These are phyloP conservation scores for Lasioglossum albipes DNA, from an alignment of 1,140 invertebrate genomes.

Conservation along the genomic window DNA sequence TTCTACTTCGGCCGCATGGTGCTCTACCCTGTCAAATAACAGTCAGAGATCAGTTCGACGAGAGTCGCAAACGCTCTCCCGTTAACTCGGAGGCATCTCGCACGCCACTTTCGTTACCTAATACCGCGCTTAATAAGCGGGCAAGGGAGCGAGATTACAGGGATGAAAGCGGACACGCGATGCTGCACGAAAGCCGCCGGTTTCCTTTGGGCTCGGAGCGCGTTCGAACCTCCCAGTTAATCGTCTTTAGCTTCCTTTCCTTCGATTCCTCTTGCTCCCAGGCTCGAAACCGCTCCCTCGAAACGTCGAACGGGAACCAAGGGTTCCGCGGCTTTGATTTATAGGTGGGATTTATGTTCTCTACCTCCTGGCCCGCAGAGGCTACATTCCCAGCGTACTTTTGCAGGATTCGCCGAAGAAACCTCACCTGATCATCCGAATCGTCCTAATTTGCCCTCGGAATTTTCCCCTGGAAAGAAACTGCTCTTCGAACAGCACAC, in stretches of 20 bases:
- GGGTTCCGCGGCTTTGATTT: constrained; percentile 10
- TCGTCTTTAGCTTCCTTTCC: not conserved
- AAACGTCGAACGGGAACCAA: constrained; percentile 1
- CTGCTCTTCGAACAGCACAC: too few relatives aligned
- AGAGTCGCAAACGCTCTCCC: not conserved
- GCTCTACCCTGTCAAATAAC: too few relatives aligned
- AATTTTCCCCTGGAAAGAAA: too few relatives aligned
- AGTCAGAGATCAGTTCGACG: not conserved
- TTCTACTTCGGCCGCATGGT: not conserved
- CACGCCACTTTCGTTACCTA: not conserved
- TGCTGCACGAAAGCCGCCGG: not conserved
- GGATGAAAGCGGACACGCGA: not conserved
- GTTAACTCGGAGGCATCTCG: not conserved
- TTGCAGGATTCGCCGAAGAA: not conserved
- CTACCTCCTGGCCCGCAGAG: too few relatives aligned
- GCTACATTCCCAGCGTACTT: not conserved
- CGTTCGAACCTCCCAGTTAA: not conserved
- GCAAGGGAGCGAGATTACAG: not conserved
- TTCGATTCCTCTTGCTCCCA: not conserved
- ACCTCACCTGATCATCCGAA: not conserved
- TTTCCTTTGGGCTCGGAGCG: not conserved
- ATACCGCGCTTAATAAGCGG: constrained; percentile 23
- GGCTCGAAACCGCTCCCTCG: not conserved
- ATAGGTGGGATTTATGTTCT: not conserved
- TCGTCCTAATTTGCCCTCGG: not conserved